A percentile compares a stretch with the other conserved stretches of the same genome.
Evolutionary conservation across 2,888 invertebrate species (phyloP).

Genomic region (Tipula helvola): DNA sequence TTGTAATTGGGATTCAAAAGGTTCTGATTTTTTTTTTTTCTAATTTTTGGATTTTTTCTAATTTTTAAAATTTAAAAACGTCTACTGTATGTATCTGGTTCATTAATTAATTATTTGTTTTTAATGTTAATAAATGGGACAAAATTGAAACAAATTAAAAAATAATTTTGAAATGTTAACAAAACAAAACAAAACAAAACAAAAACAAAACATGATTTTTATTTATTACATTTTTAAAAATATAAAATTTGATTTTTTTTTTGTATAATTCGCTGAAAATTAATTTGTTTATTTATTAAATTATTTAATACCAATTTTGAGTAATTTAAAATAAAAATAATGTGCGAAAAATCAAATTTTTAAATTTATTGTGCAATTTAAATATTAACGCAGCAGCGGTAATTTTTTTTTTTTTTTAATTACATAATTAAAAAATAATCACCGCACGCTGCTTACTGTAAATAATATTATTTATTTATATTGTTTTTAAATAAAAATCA

Average conservation of each 20-base stretch:
- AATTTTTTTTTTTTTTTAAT: not conserved
- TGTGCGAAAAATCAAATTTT: not conserved
- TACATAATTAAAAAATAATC: not conserved
- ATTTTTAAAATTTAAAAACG: not conserved
- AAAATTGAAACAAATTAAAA: not conserved
- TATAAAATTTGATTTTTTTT: not conserved
- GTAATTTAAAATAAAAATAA: not conserved
- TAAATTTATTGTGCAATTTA: not conserved
- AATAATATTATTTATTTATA: not conserved
- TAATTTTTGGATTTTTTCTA: not conserved
- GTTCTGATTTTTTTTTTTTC: not conserved
- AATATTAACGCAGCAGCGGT: not conserved
- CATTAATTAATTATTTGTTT: not conserved
- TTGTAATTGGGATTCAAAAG: not conserved
- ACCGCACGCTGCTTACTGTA: not conserved
- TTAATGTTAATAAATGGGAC: not conserved
- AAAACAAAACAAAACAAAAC: not conserved
- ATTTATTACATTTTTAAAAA: conserved; percentile 4
- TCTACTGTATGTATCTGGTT: not conserved
- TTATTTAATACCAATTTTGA: not conserved
- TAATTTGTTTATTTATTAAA: not conserved
- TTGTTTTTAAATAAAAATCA: not conserved
- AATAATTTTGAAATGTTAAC: not conserved
- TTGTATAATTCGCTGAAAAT: not conserved
- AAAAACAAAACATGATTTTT: not conserved